These are phyloP conservation scores for Tetramorium bicarinatum DNA, from an alignment of 2,888 invertebrate genomes.

Conservation along the genomic window DNA sequence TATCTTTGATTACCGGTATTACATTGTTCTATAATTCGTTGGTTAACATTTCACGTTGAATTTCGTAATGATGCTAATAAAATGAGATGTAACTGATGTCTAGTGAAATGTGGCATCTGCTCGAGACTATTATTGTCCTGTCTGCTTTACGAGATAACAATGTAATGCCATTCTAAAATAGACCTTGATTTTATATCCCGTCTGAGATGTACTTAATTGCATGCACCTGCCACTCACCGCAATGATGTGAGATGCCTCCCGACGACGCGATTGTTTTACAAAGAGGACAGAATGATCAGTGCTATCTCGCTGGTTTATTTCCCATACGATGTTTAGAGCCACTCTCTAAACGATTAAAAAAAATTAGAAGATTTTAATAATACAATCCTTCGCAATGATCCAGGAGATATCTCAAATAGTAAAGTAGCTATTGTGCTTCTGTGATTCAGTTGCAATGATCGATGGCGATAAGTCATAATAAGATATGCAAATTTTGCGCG, in stretches of 20 bases:
- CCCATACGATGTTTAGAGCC: neutral
- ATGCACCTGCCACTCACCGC: conserved; percentile 11
- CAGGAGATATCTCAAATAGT: conserved; percentile 2
- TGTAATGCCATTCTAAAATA: conserved; percentile 8
- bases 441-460: neutral
- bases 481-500: conserved; percentile 34
- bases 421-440: neutral
- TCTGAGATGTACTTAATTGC: conserved; percentile 33
- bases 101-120: neutral
- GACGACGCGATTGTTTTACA: conserved; percentile 26
- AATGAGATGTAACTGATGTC: neutral
- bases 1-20: neutral
- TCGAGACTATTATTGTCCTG: neutral
- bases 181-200: conserved; percentile 38
- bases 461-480: neutral
- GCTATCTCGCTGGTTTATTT: conserved; percentile 27
- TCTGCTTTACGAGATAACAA: conserved; percentile 30
- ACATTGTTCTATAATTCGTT: neutral
- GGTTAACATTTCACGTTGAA: neutral
- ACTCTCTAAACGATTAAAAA: neutral
- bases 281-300: neutral
- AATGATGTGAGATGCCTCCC: neutral
- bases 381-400: neutral
- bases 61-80: neutral
- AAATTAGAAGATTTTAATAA: conserved; percentile 12